Evolutionary conservation across 2,888 invertebrate genomes (phyloP), one percentile per base, ranked within the genome.

Genomic region (Atherix ibis): DNA sequence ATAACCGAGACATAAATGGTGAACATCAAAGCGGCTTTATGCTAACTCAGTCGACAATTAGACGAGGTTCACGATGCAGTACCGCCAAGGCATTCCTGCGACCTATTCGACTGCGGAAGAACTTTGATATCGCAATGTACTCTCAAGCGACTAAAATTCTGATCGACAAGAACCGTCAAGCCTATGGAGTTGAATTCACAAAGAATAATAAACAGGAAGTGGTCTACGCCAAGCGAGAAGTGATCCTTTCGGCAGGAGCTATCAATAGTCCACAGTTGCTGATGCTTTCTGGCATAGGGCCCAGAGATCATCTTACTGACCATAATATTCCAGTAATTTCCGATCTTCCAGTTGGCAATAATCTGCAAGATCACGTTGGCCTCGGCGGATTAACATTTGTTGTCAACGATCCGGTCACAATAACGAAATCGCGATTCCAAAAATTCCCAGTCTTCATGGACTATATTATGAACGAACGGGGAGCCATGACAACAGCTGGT

Each of bases 261-360:
- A 72, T 95, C 24, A 80, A 83, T 34, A 76, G 83, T 3, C 91
- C 94, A 0, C 89, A 94, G 48, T 52, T 95, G 14, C 66, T 95
- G 43, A 87, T 92, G 88, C 54, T 94, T 6, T 88, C 87, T 34
- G 94, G 94, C 0, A 71, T 91, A 15, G 87, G 87, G 0, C 85
- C 84, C 0, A 69, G 68, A 3, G 78, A 81, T 10, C 83, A 87
- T 50, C 60, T 87, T 4, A 61, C 68, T 36, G 70, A 76, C 37
- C 68, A 77, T 41, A 71, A 68, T 4, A 83, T 89, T 40, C 78
- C 80, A 1, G 68, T 85, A 0, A 48, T 84, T 6, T 71, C 75
- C 2, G 74, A 85, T 54, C 55, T 83, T 2, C 76, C 78, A 48
- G 85, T 87, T 1, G 85, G 84, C 2, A 71, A 81, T 47, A 83